Conservation (phyloP, 2,797 vertebrate genomes). For the Triplophysa yarkandensis region DNA sequence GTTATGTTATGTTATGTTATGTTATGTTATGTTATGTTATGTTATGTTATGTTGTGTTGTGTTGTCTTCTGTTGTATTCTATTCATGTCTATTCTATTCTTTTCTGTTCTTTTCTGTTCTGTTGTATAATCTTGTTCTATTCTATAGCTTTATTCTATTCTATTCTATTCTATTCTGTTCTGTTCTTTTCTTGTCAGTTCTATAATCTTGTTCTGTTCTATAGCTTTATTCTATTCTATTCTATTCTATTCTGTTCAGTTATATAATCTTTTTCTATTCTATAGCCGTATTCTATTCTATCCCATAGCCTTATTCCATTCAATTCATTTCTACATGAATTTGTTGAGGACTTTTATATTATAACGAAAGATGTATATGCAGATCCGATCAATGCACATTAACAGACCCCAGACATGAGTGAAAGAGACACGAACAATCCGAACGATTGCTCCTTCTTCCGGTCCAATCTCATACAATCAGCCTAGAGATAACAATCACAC, state of each 20-base stretch:
- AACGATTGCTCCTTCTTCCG: slow-evolving; percentile 37
- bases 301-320: too few species aligned
- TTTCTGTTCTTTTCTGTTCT: background rate
- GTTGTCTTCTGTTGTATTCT: slow-evolving; percentile 2
- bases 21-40: too few species aligned
- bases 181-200: background rate
- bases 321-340: too few species aligned
- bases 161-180: background rate
- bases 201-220: too few species aligned
- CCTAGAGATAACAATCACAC: slow-evolving; percentile 34
- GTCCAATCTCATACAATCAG: slow-evolving; percentile 37
- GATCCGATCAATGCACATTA: slow-evolving; percentile 4
- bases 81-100: background rate
- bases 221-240: background rate
- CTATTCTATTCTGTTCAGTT: background rate
- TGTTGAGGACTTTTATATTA: too few species aligned
- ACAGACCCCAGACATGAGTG: slow-evolving; percentile 4
- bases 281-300: too few species aligned
- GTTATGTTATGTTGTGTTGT: too few species aligned
- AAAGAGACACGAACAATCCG: slow-evolving; percentile 24
- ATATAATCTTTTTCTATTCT: too few species aligned
- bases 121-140: background rate
- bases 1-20: background rate
- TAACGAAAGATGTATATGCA: slow-evolving; percentile 19
- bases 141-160: background rate